These are phyloP conservation scores for Octodonta nipae DNA, from an alignment of 2,888 invertebrate genomes.

Conservation along the genomic window DNA sequence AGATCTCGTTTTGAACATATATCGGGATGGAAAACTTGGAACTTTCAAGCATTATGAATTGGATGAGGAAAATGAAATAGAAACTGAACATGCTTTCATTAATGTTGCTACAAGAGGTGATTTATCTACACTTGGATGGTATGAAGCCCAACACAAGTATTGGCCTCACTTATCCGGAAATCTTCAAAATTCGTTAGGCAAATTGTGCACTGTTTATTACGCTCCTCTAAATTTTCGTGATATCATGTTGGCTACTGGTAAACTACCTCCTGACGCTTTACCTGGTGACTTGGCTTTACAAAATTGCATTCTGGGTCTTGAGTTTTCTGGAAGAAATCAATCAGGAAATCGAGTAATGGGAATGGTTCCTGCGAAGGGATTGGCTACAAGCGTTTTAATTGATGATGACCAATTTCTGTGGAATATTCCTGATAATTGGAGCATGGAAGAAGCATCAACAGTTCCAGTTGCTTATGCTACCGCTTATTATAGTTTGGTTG, in stretches of 20 bases:
- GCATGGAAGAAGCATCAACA: constrained; percentile 83
- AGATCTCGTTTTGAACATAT: constrained; percentile 77
- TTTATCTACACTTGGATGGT: constrained; percentile 83
- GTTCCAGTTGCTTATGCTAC: constrained; percentile 90
- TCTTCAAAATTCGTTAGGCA: no score
- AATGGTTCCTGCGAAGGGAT: constrained; percentile 74
- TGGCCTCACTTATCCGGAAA: no score
- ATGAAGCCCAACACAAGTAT: no score
- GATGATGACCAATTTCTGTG: constrained; percentile 68
- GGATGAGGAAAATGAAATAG: constrained; percentile 38
- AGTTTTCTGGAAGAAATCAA: constrained; percentile 75
- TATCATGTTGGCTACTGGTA: constrained; percentile 94
- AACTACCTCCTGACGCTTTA: constrained; percentile 90
- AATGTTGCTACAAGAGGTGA: constrained; percentile 88
- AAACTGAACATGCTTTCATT: constrained; percentile 86
- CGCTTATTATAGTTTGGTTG: constrained; percentile 75
- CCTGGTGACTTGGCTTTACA: constrained; percentile 76
- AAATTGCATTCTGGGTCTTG: constrained; percentile 89
- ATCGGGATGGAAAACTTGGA: constrained; percentile 74
- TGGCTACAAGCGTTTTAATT: constrained; percentile 80
- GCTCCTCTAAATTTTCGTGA: constrained; percentile 96
- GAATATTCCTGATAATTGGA: constrained; percentile 79
- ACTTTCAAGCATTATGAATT: constrained; percentile 68
- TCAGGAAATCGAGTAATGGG: constrained; percentile 79
- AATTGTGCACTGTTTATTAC: constrained; percentile 79